These are phyloP conservation scores for Pseudanteris insignis DNA, from an alignment of 2,888 invertebrate species.

Conservation along the genomic window DNA sequence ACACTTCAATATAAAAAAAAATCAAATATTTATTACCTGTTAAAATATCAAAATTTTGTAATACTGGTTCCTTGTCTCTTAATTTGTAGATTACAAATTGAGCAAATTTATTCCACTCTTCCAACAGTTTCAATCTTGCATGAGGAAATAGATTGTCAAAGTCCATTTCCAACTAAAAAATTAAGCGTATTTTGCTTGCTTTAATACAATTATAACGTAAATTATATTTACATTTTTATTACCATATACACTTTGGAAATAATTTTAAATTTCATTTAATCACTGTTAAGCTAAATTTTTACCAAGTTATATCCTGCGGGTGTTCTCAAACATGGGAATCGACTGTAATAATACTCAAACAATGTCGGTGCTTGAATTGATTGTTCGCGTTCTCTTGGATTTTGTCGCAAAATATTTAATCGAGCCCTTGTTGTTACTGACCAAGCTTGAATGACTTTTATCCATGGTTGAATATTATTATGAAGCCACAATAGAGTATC, in stretches of 20 bases:
- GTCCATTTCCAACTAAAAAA: slow-evolving; percentile 24
- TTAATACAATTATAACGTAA: no score
- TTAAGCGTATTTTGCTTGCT: no score
- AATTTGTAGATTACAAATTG: slow-evolving; percentile 31
- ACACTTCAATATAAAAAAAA: neutral
- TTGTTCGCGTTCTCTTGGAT: slow-evolving; percentile 13
- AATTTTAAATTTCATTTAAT: neutral
- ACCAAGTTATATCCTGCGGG: slow-evolving; percentile 25
- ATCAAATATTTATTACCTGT: slow-evolving; percentile 16
- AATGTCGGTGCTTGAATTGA: slow-evolving; percentile 6
- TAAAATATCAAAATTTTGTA: slow-evolving; percentile 23
- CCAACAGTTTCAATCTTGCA: slow-evolving; percentile 17
- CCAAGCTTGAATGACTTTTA: slow-evolving; percentile 20
- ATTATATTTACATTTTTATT: no score
- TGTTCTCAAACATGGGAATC: slow-evolving; percentile 16
- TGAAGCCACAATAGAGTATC: slow-evolving; percentile 20
- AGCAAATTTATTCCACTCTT: slow-evolving; percentile 32
- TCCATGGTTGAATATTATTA: slow-evolving; percentile 22
- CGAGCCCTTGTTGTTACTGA: slow-evolving; percentile 15
- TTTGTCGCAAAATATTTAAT: slow-evolving; percentile 24
- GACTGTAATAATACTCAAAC: slow-evolving; percentile 20
- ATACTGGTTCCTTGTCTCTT: slow-evolving; percentile 21
- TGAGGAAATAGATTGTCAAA: slow-evolving; percentile 26
- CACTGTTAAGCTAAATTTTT: neutral
- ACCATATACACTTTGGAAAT: no score